Percentiles rank a stretch among this genome's conserved stretches.
These are phyloP conservation scores for Eulimnadia texana DNA, from an alignment of 1,140 invertebrate genomes.

Conservation along the genomic window DNA sequence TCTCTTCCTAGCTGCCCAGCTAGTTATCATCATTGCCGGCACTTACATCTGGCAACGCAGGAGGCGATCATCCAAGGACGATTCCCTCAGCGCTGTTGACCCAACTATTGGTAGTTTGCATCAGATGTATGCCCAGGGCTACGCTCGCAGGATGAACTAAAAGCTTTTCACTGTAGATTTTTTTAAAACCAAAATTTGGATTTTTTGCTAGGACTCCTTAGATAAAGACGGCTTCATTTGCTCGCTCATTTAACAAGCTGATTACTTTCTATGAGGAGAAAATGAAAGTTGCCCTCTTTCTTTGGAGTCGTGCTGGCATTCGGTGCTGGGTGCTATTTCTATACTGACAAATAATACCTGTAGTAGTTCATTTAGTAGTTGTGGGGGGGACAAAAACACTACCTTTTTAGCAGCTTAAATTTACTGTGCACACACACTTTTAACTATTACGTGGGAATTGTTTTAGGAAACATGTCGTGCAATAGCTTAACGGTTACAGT, in stretches of 20 bases:
- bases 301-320: not conserved
- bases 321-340: not conserved
- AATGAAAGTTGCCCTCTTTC: not conserved
- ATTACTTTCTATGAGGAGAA: not conserved
- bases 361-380: too few species aligned
- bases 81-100: conserved; percentile 35
- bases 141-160: not conserved
- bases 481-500: not conserved
- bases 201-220: not conserved
- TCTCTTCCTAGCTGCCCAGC: conserved; percentile 63
- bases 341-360: too few species aligned
- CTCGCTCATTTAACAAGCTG: not conserved
- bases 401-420: too few species aligned
- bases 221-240: not conserved
- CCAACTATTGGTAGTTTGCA: conserved; percentile 57
- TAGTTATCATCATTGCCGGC: conserved; percentile 66
- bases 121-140: conserved; percentile 55
- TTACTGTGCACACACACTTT: too few species aligned
- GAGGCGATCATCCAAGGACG: conserved; percentile 38
- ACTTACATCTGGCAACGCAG: conserved; percentile 67
- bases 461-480: not conserved
- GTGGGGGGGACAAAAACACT: too few species aligned
- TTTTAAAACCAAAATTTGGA: not conserved
- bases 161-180: not conserved
- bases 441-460: too few species aligned